A percentile compares a stretch with the other conserved stretches of the same genome.
phyloP scores from a whole-genome alignment of 2,888 invertebrate genomes.

The Pseudococcus viburni region DNA sequence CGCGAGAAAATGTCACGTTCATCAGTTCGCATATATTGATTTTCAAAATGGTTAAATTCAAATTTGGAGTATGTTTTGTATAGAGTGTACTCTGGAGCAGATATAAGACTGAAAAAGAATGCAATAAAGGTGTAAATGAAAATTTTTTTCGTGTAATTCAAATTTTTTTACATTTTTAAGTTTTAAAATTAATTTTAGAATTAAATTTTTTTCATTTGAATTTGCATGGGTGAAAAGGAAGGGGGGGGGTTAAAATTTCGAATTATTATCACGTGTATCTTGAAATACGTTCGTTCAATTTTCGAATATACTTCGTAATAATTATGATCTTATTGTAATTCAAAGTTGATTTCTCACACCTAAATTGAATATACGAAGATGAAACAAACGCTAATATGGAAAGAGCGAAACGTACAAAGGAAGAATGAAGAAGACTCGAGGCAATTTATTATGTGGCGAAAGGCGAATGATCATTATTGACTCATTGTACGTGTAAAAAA shows the following conservation, averaged over 20 bases:
- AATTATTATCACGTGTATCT: not conserved
- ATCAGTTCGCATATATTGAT: not conserved
- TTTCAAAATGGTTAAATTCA: not conserved
- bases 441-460: not conserved
- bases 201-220: not conserved
- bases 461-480: not conserved
- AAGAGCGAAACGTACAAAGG: not conserved
- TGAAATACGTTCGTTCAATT: not conserved
- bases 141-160: not conserved
- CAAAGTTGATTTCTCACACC: not conserved
- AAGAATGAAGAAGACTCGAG: not conserved
- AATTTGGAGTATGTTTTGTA: not conserved
- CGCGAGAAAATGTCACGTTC: not conserved
- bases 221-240: too few species aligned
- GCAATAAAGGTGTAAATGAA: too few species aligned
- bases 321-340: not conserved
- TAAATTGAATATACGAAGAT: not conserved
- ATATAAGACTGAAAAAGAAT: too few species aligned
- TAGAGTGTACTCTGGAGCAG: too few species aligned
- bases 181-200: not conserved
- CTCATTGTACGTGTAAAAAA: not conserved
- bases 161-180: not conserved
- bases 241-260: not conserved
- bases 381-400: not conserved
- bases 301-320: not conserved